Base-by-base conservation (phyloP, 92 coral and sea anemone species). In the Plumapathes pennacea region DNA sequence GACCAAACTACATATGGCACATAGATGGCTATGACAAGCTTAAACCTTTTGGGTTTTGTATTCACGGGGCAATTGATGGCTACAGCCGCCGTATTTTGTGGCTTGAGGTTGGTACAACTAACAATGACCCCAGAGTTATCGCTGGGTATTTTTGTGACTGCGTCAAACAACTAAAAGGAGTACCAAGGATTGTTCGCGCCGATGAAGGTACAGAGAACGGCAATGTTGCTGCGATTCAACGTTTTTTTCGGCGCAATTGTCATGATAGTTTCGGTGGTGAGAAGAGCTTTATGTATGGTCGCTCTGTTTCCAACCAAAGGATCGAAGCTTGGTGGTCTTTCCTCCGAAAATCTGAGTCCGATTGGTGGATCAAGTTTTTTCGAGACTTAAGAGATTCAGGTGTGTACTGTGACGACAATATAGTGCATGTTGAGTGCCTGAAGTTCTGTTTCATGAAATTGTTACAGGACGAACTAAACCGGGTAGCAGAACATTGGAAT, bases 331-430 rank as follows among this genome's bases (percentile, higher is more conserved):
- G 70, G 78, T 71, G 70, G 78, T 59, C 70, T 17, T 20, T 17
- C 28, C 41, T 55, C 5, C 44, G 80, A 10, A 58, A 52, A 23
- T 32, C 56, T 24, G 49, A 47, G 13, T 10, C 57, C 11, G 38
- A 51, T 28, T 72, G 80, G 80, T 72, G 80, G 80, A 72, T 62
- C 7, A 72, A 51, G 27, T 71, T n/a, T 32, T 71, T 71, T 26
- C 58, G 50, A 38, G 50, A 59, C 14, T 48, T 71, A 23, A 25
- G 71, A 28, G 80, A 72, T n/a, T 29, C 22, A 32, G 80, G 64
- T 7, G 14, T n/a, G 10, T 70, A 14, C 22, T 38, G 44, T 43
- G 58, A 58, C 15, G 31, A 25, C 20, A 27, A 57, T n/a, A 46
- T 56, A 2, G 25, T 69, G 2, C 39, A 40, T 3, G 43, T 67